Percentiles rank a stretch among this genome's conserved stretches.
Evolutionary conservation across 2,113 vertebrate species (phyloP).

Genomic region (Gulo gulo): DNA sequence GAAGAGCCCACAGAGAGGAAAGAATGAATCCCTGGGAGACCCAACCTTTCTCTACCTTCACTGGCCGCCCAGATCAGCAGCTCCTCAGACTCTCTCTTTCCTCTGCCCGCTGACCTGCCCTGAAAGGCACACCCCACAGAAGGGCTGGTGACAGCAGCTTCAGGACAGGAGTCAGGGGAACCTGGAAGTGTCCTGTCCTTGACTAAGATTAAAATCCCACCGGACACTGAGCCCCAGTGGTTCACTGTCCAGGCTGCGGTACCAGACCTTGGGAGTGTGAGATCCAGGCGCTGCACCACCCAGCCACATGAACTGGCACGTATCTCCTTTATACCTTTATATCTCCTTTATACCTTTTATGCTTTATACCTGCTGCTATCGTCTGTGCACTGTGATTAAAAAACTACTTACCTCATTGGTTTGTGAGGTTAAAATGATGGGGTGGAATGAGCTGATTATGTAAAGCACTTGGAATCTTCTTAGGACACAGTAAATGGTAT

Average conservation of each 20-base stretch:
- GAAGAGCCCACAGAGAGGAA: neutral
- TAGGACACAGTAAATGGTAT: neutral
- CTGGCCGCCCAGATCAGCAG: neutral
- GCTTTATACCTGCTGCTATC: neutral
- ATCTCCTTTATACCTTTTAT: too few species aligned
- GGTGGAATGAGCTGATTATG: neutral
- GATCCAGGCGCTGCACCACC: rapidly evolving
- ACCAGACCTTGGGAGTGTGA: neutral
- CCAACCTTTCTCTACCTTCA: neutral
- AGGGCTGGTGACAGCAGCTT: neutral
- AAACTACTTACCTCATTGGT: neutral
- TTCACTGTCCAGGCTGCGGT: neutral
- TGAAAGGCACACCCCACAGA: neutral
- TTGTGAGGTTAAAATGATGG: neutral
- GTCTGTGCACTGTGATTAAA: neutral
- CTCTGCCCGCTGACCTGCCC: neutral
- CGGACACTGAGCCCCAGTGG: rapidly evolving
- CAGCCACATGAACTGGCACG: rapidly evolving
- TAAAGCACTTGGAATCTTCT: neutral
- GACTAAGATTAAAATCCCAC: neutral
- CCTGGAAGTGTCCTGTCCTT: neutral
- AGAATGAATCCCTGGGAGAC: neutral
- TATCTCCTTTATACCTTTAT: too few species aligned
- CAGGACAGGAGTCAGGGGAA: neutral
- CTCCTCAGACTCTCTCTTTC: neutral